Evolutionary conservation across 2,113 vertebrate species (phyloP).

Genomic region (Stegastes partitus): DNA sequence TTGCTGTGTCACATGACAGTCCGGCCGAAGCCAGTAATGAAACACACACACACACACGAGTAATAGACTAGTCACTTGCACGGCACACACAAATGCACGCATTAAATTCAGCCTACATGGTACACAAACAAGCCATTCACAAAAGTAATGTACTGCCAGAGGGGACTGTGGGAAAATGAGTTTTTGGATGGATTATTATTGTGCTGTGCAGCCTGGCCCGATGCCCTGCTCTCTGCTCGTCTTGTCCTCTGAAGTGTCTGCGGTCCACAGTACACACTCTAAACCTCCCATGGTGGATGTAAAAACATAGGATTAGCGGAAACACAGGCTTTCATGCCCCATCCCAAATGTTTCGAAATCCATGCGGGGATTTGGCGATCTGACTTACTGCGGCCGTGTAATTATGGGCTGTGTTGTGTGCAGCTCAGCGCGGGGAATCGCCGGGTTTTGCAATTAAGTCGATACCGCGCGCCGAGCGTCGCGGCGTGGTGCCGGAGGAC

Average conservation of each 20-base stretch:
- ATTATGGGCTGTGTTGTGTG: slow-evolving; percentile 58
- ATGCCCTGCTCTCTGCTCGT: slow-evolving; percentile 31
- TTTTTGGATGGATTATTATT: slow-evolving; percentile 74
- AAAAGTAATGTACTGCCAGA: slow-evolving; percentile 69
- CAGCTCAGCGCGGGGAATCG: slow-evolving; percentile 27
- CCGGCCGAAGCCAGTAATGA: slow-evolving; percentile 18
- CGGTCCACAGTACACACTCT: slow-evolving; percentile 19
- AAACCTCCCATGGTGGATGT: slow-evolving; percentile 44
- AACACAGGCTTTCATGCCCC: slow-evolving; percentile 52
- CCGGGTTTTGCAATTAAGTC: slow-evolving; percentile 27
- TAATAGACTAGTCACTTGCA: not conserved
- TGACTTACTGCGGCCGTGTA: slow-evolving; percentile 47
- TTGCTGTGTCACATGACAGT: slow-evolving; percentile 4
- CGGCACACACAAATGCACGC: not conserved
- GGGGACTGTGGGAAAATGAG: slow-evolving; percentile 72
- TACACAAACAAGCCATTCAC: slow-evolving; percentile 69
- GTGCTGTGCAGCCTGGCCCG: slow-evolving; percentile 49
- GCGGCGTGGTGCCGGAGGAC: not conserved
- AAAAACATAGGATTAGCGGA: slow-evolving; percentile 69
- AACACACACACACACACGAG: not conserved
- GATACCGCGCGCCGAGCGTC: not conserved
- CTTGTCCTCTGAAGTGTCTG: slow-evolving; percentile 59
- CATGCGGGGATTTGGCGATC: slow-evolving; percentile 57
- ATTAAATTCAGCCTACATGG: slow-evolving; percentile 4
- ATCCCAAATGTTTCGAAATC: slow-evolving; percentile 60